Evolutionary conservation across 2,888 invertebrate species (phyloP).

Genomic region (Cryptus viduatorius): DNA sequence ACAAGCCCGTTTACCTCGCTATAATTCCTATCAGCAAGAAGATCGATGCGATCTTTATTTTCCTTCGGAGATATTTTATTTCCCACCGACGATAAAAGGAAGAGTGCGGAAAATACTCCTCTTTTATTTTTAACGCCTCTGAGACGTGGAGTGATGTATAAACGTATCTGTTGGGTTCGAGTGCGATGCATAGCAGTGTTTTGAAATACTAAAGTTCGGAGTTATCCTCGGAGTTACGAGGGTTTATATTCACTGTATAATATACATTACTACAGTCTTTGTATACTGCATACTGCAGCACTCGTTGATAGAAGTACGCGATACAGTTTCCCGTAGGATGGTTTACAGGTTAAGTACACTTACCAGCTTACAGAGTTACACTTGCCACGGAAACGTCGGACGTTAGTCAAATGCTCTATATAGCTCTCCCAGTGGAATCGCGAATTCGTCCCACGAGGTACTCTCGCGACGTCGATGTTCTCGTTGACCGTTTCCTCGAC

Average conservation of each 20-base stretch:
- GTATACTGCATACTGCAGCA: background rate
- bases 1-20: background rate
- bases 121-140: too few species aligned
- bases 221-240: constrained; percentile 1
- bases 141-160: background rate
- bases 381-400: constrained; percentile 3
- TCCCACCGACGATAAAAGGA: background rate
- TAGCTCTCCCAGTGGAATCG: constrained; percentile 24
- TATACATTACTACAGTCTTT: background rate
- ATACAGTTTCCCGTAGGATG: constrained; percentile 20
- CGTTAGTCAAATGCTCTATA: background rate
- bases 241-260: background rate
- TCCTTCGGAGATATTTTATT: background rate
- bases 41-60: constrained; percentile 7
- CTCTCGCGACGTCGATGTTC: constrained; percentile 12
- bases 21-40: background rate
- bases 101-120: too few species aligned
- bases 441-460: constrained; percentile 29
- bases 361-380: background rate
- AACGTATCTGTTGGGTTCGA: background rate
- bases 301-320: background rate
- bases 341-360: constrained; percentile 15
- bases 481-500: constrained; percentile 4
- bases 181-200: background rate
- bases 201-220: background rate